Evolutionary conservation across 2,113 vertebrate species (phyloP).

Genomic region (Paedocypris sp.): DNA sequence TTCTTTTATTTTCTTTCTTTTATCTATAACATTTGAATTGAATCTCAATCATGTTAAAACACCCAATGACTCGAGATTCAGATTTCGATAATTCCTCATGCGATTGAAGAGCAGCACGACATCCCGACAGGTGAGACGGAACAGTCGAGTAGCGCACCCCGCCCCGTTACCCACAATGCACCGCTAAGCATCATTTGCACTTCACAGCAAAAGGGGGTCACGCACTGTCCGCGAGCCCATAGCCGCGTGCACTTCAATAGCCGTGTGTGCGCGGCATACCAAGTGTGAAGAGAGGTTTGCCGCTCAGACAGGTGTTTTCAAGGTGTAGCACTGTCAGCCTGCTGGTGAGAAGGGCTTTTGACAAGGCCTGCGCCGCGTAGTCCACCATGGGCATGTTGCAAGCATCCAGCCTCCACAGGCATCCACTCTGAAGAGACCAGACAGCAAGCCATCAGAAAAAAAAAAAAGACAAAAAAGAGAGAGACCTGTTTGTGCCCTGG

Average conservation of each 20-base stretch:
- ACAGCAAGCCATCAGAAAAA: conserved; percentile 20
- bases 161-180: conserved; percentile 5
- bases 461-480: not conserved
- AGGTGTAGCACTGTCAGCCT: conserved; percentile 57
- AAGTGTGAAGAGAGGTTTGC: conserved; percentile 58
- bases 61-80: too few species aligned
- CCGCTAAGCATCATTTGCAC: not conserved
- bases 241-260: not conserved
- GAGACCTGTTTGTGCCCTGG: conserved; percentile 27
- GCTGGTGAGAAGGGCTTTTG: conserved; percentile 56
- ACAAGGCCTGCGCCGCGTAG: conserved; percentile 48
- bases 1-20: too few species aligned
- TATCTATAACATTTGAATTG: too few species aligned
- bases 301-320: conserved; percentile 57
- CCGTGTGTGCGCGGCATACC: conserved; percentile 40
- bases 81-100: too few species aligned
- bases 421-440: conserved; percentile 52
- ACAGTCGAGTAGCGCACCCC: not conserved
- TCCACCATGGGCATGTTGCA: conserved; percentile 53
- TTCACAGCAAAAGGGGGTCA: not conserved
- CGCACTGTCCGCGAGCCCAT: not conserved
- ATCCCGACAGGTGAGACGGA: not conserved
- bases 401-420: conserved; percentile 56
- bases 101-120: not conserved
- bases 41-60: too few species aligned